phyloP scores from a whole-genome alignment of 2,797 vertebrate species.

The Triplophysa yarkandensis region DNA sequence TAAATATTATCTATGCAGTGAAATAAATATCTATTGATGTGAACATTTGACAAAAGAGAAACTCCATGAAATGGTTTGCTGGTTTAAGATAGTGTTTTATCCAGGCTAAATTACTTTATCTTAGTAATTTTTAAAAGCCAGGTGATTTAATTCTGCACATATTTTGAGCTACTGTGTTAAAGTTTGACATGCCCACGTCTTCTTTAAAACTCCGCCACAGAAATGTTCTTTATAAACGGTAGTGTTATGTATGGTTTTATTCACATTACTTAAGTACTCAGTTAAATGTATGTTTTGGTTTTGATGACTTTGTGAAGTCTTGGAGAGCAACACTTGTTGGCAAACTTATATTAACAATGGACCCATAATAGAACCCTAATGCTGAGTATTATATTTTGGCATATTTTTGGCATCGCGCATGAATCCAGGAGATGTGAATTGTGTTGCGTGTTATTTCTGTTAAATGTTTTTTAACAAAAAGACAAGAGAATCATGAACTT shows the following conservation, averaged over 20 bases:
- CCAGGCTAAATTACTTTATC: too few species aligned
- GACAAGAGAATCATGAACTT: too few species aligned
- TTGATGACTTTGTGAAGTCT: not conserved
- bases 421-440: not conserved
- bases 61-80: too few species aligned
- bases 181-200: conserved; percentile 1
- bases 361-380: not conserved
- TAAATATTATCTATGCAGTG: too few species aligned
- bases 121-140: too few species aligned
- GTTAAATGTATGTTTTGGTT: not conserved
- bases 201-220: not conserved
- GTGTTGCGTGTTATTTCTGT: too few species aligned
- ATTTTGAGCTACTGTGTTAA: not conserved
- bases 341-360: not conserved
- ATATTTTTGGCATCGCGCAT: too few species aligned
- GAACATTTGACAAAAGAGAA: too few species aligned
- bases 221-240: too few species aligned
- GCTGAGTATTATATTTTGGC: not conserved
- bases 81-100: too few species aligned
- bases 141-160: conserved; percentile 4
- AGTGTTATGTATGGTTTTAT: not conserved
- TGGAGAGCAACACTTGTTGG: not conserved
- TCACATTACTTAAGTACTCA: not conserved
- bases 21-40: too few species aligned
- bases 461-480: too few species aligned